These are phyloP conservation scores for Peromyscus polionotus DNA, from an alignment of 2,113 vertebrate species.

Conservation along the genomic window DNA sequence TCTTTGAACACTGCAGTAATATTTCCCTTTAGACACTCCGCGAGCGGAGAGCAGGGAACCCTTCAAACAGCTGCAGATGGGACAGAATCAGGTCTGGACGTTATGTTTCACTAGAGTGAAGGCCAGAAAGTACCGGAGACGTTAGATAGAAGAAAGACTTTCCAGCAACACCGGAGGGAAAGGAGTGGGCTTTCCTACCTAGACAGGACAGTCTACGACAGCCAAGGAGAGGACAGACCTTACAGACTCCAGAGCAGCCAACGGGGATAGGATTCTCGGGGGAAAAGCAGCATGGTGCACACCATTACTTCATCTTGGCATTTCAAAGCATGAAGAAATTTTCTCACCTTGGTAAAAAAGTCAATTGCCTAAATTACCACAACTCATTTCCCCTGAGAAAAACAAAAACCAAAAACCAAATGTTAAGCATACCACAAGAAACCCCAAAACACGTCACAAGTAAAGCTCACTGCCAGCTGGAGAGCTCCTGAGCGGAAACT, in stretches of 20 bases:
- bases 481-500: constrained; percentile 81
- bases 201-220: neutral
- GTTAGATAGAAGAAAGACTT: neutral
- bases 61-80: neutral
- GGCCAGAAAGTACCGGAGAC: neutral
- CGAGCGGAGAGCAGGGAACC: neutral
- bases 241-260: neutral
- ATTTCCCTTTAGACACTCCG: neutral
- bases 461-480: constrained; percentile 73
- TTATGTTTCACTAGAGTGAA: neutral
- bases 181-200: neutral
- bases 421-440: constrained; percentile 1
- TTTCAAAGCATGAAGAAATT: constrained; percentile 78
- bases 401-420: neutral
- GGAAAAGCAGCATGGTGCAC: neutral
- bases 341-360: constrained; percentile 81
- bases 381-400: constrained; percentile 74
- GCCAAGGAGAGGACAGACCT: neutral
- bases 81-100: neutral
- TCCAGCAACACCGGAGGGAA: neutral
- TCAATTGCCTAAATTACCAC: constrained; percentile 76
- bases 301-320: constrained; percentile 15
- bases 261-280: neutral
- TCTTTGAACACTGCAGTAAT: neutral
- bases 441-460: constrained; percentile 54